Evolutionary conservation across 2,113 vertebrate species (phyloP), one percentile per base, ranked within the genome.

Genomic region (Artemisiospiza belli): DNA sequence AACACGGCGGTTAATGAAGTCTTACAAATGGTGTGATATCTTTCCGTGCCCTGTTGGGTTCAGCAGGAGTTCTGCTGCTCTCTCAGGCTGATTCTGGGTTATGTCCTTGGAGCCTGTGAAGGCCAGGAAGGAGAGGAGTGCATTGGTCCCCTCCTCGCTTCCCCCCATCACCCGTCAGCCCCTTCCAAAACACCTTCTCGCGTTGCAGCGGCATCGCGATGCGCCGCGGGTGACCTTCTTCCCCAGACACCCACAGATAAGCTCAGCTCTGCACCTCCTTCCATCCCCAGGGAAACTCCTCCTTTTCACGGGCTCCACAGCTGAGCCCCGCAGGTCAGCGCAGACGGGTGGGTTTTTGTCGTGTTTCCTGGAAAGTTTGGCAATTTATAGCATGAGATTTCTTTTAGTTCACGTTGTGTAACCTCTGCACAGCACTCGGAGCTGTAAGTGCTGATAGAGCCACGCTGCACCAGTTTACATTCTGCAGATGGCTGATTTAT

Each of bases 401-500:
- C 52, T 89, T 44, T 47, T 9, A 55, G 11, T 13, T 47, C 35
- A 2, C 0, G 0, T 31, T 62, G 31, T 66, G 15, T 43, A 90
- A 87, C 41, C 54, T 49, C 14, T 0, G 15, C 13, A 15, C 58
- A 73, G 54, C 30, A 12, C 73, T 87, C 1, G 0, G 35, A 35
- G 44, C 62, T 43, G 9, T 37, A 41, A 85, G 94, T 66, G 77
- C 84, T 44, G 75, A 72, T 79, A 73, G 89, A 78, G 62, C 52
- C 6, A 2, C 0, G 2, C 58, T 68, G 18, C 24, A 10, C 23
- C 30, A 61, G 73, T 70, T 81, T 67, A 79, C 47, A 14, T 92
- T 82, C 70, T 66, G 55, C 93, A 79, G 78, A 70, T 33, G 59
- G 35, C 37, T 91, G 84, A 69, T 92, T 91, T 80, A 77, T 79